Percentiles rank a stretch among this genome's conserved stretches.
phyloP scores from a whole-genome alignment of 2,113 vertebrate species.

The Cnemophilus loriae region DNA sequence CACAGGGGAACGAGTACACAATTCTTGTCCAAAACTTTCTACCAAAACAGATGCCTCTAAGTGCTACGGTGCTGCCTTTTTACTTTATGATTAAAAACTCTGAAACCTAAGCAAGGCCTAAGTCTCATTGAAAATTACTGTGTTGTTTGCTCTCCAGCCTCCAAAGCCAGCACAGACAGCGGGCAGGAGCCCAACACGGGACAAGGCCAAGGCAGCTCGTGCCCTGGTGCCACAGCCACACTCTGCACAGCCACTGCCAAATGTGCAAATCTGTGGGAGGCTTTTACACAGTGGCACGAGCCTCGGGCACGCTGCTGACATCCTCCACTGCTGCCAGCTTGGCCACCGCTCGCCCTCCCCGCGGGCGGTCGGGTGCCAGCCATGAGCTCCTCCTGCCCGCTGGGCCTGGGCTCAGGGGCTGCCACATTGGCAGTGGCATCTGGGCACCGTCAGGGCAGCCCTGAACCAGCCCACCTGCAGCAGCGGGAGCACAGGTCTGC shows the following conservation, averaged over 20 bases:
- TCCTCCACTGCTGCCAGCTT: neutral
- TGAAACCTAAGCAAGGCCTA: neutral
- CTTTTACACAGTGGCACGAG: neutral
- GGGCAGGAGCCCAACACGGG: neutral
- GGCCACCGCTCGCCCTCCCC: neutral
- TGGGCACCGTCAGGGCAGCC: rapidly evolving
- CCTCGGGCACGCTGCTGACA: neutral
- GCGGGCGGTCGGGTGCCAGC: rapidly evolving
- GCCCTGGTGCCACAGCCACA: neutral
- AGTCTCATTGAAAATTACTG: neutral
- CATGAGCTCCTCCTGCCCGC: neutral
- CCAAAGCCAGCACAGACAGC: neutral
- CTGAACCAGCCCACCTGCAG: neutral
- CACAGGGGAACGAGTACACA: neutral
- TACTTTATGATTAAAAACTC: neutral
- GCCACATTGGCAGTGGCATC: rapidly evolving
- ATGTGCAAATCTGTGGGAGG: neutral
- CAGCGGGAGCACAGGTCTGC: neutral
- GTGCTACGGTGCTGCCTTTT: neutral
- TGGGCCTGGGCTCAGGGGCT: neutral
- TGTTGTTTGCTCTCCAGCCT: neutral
- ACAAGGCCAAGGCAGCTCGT: neutral
- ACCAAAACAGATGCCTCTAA: neutral
- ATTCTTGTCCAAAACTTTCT: neutral
- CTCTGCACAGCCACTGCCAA: neutral